A percentile compares a stretch with the other conserved stretches of the same genome.
Evolutionary conservation across 2,113 vertebrate genomes (phyloP).

Genomic region (Phalacrocorax pelagicus): DNA sequence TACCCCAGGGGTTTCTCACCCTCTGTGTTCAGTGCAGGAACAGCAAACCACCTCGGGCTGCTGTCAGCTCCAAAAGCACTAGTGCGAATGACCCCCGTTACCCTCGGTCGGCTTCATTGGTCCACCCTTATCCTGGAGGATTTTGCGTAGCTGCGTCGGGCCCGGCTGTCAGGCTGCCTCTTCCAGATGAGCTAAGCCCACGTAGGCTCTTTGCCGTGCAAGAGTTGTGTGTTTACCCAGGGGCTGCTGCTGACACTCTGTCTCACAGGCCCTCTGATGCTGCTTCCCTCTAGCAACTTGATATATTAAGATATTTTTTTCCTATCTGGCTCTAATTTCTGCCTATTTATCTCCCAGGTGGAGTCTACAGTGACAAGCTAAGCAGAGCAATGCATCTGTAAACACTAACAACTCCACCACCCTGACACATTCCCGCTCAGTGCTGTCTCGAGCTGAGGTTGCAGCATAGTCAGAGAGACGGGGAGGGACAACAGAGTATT

Average conservation of each 20-base stretch:
- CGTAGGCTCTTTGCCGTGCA: background rate
- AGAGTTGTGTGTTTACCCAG: background rate
- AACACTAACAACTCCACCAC: background rate
- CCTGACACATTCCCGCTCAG: background rate
- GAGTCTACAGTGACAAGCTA: background rate
- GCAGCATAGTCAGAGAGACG: background rate
- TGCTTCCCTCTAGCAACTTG: background rate
- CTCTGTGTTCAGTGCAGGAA: background rate
- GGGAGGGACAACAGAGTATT: background rate
- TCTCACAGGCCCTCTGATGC: conserved; percentile 39
- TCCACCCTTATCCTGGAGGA: background rate
- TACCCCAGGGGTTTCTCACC: background rate
- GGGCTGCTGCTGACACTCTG: conserved; percentile 11
- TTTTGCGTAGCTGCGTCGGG: background rate
- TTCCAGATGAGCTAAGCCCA: background rate
- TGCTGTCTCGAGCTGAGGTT: background rate
- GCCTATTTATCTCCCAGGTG: conserved; percentile 53
- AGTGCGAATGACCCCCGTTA: rapidly evolving
- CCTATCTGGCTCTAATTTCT: conserved; percentile 49
- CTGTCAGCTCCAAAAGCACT: background rate
- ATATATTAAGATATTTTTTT: conserved; percentile 56
- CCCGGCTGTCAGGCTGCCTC: background rate
- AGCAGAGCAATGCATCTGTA: background rate
- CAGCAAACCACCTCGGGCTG: background rate
- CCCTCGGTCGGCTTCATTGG: background rate